Evolutionary conservation across 1,140 invertebrate species (phyloP).

Genomic region (Drosophila serrata): DNA sequence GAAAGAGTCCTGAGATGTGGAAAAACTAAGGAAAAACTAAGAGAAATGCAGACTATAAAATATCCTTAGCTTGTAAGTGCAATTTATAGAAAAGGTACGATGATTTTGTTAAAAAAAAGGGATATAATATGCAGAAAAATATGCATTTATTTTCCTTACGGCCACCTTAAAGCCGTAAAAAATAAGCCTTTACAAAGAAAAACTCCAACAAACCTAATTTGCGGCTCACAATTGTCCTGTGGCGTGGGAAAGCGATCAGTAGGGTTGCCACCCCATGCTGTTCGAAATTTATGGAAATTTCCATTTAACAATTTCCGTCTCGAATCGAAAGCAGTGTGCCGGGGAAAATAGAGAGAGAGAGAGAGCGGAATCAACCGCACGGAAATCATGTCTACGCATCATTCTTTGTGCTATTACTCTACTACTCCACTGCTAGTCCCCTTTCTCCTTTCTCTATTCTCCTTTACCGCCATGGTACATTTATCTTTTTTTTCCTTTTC

Average conservation of each 20-base stretch:
- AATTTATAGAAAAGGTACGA: no score
- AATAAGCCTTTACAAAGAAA: not conserved
- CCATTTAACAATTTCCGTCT: conserved; percentile 43
- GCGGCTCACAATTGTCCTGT: not conserved
- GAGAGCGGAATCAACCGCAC: conserved; percentile 75
- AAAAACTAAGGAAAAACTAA: not conserved
- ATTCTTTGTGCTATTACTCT: conserved; percentile 81
- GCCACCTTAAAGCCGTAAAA: not conserved
- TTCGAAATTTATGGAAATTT: conserved; percentile 51
- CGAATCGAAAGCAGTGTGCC: conserved; percentile 40
- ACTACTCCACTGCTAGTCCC: conserved; percentile 16
- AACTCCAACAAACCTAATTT: conserved; percentile 15
- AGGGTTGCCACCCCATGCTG: conserved; percentile 15
- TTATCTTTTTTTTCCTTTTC: conserved; percentile 17
- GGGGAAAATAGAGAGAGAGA: not conserved
- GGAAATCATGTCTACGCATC: conserved; percentile 84
- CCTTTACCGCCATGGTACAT: conserved; percentile 5
- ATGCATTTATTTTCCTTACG: no score
- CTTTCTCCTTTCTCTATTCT: not conserved
- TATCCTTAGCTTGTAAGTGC: not conserved
- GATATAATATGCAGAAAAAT: no score
- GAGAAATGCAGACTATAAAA: not conserved
- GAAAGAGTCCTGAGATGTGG: not conserved
- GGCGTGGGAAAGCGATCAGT: conserved; percentile 12
- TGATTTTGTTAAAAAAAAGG: not conserved